Base-by-base conservation (phyloP, 2,888 invertebrate species). In the Eumerus sabulonum region DNA sequence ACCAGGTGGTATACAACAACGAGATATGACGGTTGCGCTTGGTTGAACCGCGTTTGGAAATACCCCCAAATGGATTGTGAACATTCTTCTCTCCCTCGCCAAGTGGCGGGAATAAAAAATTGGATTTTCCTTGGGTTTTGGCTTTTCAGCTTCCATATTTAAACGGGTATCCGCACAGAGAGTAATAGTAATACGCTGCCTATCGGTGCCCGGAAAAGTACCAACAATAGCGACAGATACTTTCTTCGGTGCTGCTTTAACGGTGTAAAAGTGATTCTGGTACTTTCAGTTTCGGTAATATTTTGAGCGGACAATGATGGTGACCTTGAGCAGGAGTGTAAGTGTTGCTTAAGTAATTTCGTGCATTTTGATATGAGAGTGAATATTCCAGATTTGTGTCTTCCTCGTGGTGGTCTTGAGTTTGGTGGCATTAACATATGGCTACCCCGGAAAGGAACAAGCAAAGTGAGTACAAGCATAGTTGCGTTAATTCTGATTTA, bases 391-490 rank as follows among this genome's bases (percentile, higher is more conserved):
- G 85, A 59, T 82, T 11, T 60, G 86, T 66, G 84, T 85, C 64
- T 82, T 86, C 62, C 68, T 87, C 66, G 84, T 85, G 82, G 84
- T 87, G 67, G 83, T 84, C 57, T 82, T 85, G 74, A 83, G 87
- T 84, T 83, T 87, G 83, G 76, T 86, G 74, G 85, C 84, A 13
- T 76, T 86, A 82, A 84, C 85, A 50, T 82, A 82, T 73, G 87
- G 85, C 48, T 84, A 85, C 83, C 87, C 87, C 74, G 84, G 86
- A 72, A 85, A 86, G 81, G 87, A 88, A 50, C 87, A 85, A 82
- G 84, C 87, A 42, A 88, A 88, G 87, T 87, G 84, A 86, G 85
- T 84, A 56, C 57, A n/a, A 36, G n/a, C 27, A 27, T 27, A 27
- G 27, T 27, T 7, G 27, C 3, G 27, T 2, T 27, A 4, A 4